These are phyloP conservation scores for Psettodes erumei DNA, from an alignment of 2,113 vertebrate species.

Conservation along the genomic window DNA sequence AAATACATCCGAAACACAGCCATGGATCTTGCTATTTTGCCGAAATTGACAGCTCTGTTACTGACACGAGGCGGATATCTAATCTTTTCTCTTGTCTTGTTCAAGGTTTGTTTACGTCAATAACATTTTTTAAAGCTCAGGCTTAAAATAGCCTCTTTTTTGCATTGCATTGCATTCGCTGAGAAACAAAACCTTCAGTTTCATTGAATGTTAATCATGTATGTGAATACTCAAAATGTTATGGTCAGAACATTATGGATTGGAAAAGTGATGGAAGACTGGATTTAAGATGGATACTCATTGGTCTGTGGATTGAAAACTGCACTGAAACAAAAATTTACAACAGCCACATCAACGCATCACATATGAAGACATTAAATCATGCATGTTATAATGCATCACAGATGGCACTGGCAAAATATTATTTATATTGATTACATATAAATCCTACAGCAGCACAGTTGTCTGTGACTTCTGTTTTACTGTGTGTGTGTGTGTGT, in stretches of 20 bases:
- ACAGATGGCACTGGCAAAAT: neutral
- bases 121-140: neutral
- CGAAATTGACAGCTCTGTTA: neutral
- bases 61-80: neutral
- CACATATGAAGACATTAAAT: neutral
- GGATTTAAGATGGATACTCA: neutral
- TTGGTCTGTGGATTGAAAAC: neutral
- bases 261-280: neutral
- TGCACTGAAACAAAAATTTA: too few relatives aligned
- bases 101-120: slow-evolving; percentile 8
- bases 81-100: neutral
- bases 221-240: neutral
- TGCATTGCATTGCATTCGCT: neutral
- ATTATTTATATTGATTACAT: neutral
- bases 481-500: neutral
- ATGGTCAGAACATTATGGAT: neutral
- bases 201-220: neutral
- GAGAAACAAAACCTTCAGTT: neutral
- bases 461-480: neutral
- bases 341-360: neutral
- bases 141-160: neutral
- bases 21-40: neutral
- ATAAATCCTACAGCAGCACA: neutral
- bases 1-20: neutral
- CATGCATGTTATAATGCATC: neutral